Evolutionary conservation across 1,140 invertebrate genomes (phyloP).

Genomic region (Drosophila elegans): DNA sequence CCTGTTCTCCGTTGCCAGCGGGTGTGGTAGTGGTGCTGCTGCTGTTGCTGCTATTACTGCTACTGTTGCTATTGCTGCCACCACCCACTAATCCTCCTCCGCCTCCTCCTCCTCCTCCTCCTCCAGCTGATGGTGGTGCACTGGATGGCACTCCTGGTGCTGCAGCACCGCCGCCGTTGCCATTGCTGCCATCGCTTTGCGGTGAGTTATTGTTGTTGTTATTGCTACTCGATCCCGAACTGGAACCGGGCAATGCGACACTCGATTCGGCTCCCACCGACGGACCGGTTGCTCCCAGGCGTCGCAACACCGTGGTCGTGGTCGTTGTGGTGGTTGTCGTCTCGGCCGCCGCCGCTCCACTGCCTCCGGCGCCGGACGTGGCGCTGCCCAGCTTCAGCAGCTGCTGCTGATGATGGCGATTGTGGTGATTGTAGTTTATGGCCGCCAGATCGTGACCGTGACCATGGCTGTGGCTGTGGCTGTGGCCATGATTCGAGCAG

Average conservation of each 20-base stretch:
- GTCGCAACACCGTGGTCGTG: slow-evolving; percentile 65
- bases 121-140: slow-evolving; percentile 3
- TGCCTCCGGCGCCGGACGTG: slow-evolving; percentile 10
- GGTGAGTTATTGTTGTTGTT: slow-evolving; percentile 79
- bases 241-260: slow-evolving; percentile 23
- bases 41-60: slow-evolving; percentile 41
- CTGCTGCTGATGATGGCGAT: slow-evolving; percentile 74
- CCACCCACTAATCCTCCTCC: background rate
- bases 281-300: slow-evolving; percentile 32
- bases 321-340: slow-evolving; percentile 73
- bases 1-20: slow-evolving; percentile 59
- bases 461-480: background rate
- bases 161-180: slow-evolving; percentile 32
- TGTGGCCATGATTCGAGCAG: slow-evolving; percentile 10
- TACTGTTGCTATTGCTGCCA: slow-evolving; percentile 27
- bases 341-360: slow-evolving; percentile 52
- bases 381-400: slow-evolving; percentile 53
- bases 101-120: too few species aligned
- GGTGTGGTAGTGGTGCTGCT: slow-evolving; percentile 27
- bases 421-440: slow-evolving; percentile 74
- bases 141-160: slow-evolving; percentile 1
- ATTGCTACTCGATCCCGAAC: slow-evolving; percentile 43
- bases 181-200: slow-evolving; percentile 72
- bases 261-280: slow-evolving; percentile 12
- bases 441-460: slow-evolving; percentile 57